These are phyloP conservation scores for human DNA, from an alignment of 2,113 vertebrate genomes.

Conservation along the genomic window DNA sequence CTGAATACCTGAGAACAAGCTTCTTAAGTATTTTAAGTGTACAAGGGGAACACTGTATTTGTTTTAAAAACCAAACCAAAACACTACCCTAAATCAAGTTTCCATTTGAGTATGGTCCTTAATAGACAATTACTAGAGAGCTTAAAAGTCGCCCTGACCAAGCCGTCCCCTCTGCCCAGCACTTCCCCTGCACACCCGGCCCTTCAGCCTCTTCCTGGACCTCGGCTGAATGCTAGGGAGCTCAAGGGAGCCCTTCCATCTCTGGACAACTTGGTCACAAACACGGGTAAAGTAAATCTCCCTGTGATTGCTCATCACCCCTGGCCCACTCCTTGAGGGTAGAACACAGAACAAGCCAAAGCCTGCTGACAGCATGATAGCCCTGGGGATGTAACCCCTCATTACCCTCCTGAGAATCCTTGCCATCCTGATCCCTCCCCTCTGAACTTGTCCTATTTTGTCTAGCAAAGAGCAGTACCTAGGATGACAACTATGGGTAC, in stretches of 20 bases:
- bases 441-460: not conserved
- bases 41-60: not conserved
- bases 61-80: not conserved
- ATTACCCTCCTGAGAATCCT: not conserved
- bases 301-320: not conserved
- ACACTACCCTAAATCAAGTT: not conserved
- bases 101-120: not conserved
- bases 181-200: too few relatives aligned
- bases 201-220: not conserved
- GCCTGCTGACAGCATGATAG: not conserved
- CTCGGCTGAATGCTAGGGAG: not conserved
- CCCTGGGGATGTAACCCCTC: not conserved
- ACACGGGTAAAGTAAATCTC: not conserved
- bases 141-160: not conserved
- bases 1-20: not conserved
- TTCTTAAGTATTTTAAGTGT: not conserved
- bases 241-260: not conserved
- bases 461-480: not conserved
- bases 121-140: not conserved
- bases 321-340: rapidly evolving
- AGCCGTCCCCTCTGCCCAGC: too few relatives aligned
- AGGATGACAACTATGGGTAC: not conserved
- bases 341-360: not conserved
- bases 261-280: not conserved
- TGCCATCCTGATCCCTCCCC: not conserved